These are phyloP conservation scores for Micrastur ruficollis DNA, from an alignment of 2,797 vertebrate genomes.

Conservation along the genomic window DNA sequence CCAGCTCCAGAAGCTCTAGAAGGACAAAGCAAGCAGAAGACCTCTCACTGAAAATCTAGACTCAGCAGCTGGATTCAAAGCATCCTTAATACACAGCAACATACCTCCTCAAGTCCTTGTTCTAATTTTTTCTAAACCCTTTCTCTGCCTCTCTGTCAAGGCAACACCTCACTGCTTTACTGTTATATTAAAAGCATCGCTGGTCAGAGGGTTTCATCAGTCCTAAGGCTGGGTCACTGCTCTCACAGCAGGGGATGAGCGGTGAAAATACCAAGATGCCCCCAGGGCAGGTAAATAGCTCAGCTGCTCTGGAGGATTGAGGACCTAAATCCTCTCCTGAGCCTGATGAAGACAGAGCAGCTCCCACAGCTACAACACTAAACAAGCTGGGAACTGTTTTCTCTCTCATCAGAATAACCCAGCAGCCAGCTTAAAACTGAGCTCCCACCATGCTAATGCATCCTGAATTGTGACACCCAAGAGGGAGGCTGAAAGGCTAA, in stretches of 20 bases:
- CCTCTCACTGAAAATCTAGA: neutral
- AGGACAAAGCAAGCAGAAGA: neutral
- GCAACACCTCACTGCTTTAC: neutral
- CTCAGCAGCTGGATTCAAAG: neutral
- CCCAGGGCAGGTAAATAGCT: neutral
- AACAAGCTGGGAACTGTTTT: neutral
- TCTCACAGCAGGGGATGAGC: neutral
- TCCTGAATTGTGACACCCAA: neutral
- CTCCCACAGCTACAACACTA: neutral
- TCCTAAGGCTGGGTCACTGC: neutral
- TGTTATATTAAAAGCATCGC: fast-evolving
- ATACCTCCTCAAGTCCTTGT: neutral
- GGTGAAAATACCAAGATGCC: neutral
- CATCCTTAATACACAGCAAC: neutral
- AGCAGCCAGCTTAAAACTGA: neutral
- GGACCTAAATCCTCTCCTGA: neutral
- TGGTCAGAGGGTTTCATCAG: neutral
- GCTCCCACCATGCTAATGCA: neutral
- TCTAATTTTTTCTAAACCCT: neutral
- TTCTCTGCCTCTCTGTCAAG: neutral
- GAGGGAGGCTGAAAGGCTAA: neutral
- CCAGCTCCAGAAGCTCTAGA: fast-evolving
- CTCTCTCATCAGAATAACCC: neutral
- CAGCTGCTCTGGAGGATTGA: neutral
- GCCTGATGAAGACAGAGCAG: neutral